A percentile compares a stretch with the other conserved stretches of the same genome.
Evolutionary conservation across 2,888 invertebrate species (phyloP).

Genomic region (Elmis aenea): DNA sequence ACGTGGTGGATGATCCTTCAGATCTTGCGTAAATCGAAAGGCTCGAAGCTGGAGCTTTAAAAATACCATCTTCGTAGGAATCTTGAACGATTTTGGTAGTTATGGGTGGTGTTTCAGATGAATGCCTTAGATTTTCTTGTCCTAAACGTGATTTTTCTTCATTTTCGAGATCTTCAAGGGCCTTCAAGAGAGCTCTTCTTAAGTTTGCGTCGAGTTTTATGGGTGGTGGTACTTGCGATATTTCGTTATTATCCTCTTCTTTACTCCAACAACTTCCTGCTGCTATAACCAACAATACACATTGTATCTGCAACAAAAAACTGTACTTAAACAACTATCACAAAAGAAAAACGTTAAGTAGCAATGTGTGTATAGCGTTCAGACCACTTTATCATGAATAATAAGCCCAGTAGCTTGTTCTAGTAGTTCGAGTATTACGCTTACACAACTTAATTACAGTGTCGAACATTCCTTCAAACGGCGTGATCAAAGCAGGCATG

Average conservation of each 20-base stretch:
- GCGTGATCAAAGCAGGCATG: too few relatives aligned
- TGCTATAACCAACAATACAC: not conserved
- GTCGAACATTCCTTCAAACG: too few relatives aligned
- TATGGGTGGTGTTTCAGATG: not conserved
- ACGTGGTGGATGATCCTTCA: slow-evolving; percentile 46
- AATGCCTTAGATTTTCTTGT: not conserved
- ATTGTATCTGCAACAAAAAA: slow-evolving; percentile 4
- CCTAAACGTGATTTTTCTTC: slow-evolving; percentile 52
- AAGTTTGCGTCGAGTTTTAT: slow-evolving; percentile 68
- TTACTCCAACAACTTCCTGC: slow-evolving; percentile 2
- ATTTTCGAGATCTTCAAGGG: slow-evolving; percentile 69
- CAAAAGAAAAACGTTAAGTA: too few relatives aligned
- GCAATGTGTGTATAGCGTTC: too few relatives aligned
- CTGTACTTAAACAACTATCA: too few relatives aligned
- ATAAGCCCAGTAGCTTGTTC: too few relatives aligned
- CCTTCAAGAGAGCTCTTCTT: slow-evolving; percentile 69
- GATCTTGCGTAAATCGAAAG: slow-evolving; percentile 55
- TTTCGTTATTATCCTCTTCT: slow-evolving; percentile 46
- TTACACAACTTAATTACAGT: too few relatives aligned
- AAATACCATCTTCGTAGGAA: too few relatives aligned
- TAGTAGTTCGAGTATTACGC: too few relatives aligned
- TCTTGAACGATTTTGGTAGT: slow-evolving; percentile 27
- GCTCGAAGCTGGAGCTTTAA: slow-evolving; percentile 52
- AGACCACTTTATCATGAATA: too few relatives aligned
- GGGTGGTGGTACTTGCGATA: slow-evolving; percentile 45